phyloP scores from a whole-genome alignment of 1,140 invertebrate genomes.

The Nomia melanderi region DNA sequence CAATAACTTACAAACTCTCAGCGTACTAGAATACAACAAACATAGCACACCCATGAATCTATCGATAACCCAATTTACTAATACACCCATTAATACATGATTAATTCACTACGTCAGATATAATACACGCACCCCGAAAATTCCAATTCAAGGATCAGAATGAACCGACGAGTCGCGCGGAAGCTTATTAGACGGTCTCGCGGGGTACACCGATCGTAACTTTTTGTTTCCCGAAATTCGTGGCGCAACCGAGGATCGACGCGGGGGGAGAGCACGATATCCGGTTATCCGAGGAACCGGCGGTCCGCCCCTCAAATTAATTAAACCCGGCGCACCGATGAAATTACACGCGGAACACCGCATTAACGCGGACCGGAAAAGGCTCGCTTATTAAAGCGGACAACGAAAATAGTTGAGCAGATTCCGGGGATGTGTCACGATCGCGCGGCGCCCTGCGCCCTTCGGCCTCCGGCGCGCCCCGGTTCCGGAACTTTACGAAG shows the following conservation, averaged over 20 bases:
- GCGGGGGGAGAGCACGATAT: not conserved
- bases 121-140: too few species aligned
- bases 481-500: not conserved
- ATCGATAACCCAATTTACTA: too few species aligned
- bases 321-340: constrained; percentile 5
- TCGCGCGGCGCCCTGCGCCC: too few species aligned
- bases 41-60: too few species aligned
- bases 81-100: too few species aligned
- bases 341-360: not conserved
- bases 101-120: too few species aligned
- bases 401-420: constrained; percentile 14
- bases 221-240: not conserved
- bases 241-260: not conserved
- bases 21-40: too few species aligned
- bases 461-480: not conserved
- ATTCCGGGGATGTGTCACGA: constrained; percentile 12
- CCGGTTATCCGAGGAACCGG: not conserved
- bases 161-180: too few species aligned
- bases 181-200: too few species aligned
- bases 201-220: too few species aligned
- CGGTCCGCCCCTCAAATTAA: not conserved
- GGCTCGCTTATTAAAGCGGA: not conserved
- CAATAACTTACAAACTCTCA: too few species aligned
- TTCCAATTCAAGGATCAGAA: too few species aligned
- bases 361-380: constrained; percentile 13